Base-by-base conservation (phyloP, 2,113 vertebrate genomes). In the Pseudorhombus dupliciocellatus region DNA sequence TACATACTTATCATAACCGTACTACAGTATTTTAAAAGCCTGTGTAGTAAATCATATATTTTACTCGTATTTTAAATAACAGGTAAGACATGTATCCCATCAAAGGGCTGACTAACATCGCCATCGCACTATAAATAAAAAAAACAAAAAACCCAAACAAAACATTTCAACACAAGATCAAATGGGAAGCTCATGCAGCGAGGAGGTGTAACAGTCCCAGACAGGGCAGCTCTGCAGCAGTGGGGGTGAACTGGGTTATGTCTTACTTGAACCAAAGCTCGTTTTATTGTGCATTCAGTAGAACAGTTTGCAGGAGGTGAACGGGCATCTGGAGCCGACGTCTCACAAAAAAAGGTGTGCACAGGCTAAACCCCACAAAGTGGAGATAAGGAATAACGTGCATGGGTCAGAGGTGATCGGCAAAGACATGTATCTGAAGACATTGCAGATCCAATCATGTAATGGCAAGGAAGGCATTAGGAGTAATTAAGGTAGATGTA, bases 221-320 rank as follows among this genome's bases (percentile, higher is more conserved):
- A 73, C 73, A 83, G 46, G 71, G 66, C 0, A 48, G 55, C 60
- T 60, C 63, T 26, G 74, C 50, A 63, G 66, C 51, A 1, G 16
- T 25, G 34, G 53, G 53, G 55, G 63, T 70, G 52, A 80, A 83
- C 25, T 85, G 69, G 82, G 73, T 73, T 70, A 80, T 10, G 52
- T 71, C 67, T 66, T 22, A 37, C 74, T 88, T 80, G 78, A 86
- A 64, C 59, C 66, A 11, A 64, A 69, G n/a, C 52, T 63, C 66
- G 62, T 72, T 70, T 81, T 64, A 88, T 80, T 86, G 75, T 84
- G 73, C 56, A 84, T 76, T 30, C 66, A 70, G 60, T 24, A 53
- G 75, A 81, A 71, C 57, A 65, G 56, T 28, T 80, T 50, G 22
- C 8, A 53, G 31, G 64, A 61, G 24, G 18, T 15, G 26, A 80